Evolutionary conservation across 1,140 invertebrate species (phyloP), one percentile per base, ranked within the genome.

Genomic region (Musca domestica): DNA sequence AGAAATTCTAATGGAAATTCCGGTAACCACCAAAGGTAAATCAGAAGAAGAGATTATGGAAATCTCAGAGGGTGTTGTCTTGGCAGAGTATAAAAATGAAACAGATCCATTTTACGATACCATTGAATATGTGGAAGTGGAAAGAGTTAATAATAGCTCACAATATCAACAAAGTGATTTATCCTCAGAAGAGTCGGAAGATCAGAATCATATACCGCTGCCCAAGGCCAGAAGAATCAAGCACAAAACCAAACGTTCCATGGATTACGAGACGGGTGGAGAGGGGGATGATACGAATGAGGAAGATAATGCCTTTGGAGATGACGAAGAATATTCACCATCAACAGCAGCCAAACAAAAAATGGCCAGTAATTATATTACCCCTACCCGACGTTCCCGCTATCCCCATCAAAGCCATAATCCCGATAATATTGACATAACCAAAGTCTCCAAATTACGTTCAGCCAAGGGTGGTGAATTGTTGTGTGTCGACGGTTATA

Each of bases 381-480:
- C 5, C 10, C 34, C 34, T 9, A 12, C 10, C 2, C 4, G 34
- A 7, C 6, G 34, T 5, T 2, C 12, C 2, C 34, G 34, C 10
- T 41, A 41, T 10, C 20, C 30, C 27, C 27, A 20, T 12, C n/a
- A 9, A 6, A 22, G n/a, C 52, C 46, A 27, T 9, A 52, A 68
- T 56, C 63, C 72, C 3, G 77, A 80, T 30, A 61, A 61, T 47
- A 80, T 80, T 75, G 74, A 80, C 69, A 58, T 77, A 2, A 76
- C 73, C 2, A 78, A 78, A 68, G 76, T 76, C 30, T 78, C 77
- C 41, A 80, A 72, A 3, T 64, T 80, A 6, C 76, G 77, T 10
- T 80, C 77, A 19, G 77, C 77, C 20, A 80, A 80, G 34, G 77
- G 77, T 19, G 72, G 73, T 20, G 77, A 79, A 64, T 73, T 80